Conservation (phyloP, 30 jellyfish, hydroid and myxozoan genomes). For the Rhopilema esculentum region DNA sequence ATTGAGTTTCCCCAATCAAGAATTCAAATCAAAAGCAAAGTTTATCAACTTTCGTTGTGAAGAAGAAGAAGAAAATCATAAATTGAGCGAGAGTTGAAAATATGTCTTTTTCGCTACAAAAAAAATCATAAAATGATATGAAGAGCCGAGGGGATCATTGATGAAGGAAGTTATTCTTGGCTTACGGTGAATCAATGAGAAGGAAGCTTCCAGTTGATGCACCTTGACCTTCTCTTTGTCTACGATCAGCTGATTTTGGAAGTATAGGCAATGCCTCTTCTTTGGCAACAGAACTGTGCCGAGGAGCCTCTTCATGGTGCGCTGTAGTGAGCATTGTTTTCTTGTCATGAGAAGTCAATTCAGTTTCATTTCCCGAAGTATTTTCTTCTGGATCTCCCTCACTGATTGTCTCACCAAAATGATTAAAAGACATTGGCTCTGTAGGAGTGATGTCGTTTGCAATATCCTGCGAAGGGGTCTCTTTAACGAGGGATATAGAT, state of each 20-base stretch:
- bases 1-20: no score
- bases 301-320: neutral
- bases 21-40: no score
- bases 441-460: neutral
- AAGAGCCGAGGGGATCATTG: no score
- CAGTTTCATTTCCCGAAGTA: neutral
- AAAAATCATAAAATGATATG: no score
- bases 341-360: neutral
- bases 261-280: neutral
- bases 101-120: no score
- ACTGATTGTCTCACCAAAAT: slow-evolving; percentile 28
- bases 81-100: no score
- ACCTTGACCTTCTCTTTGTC: neutral
- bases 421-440: slow-evolving; percentile 32
- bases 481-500: slow-evolving; percentile 8
- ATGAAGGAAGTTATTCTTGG: no score
- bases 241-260: neutral
- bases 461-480: neutral
- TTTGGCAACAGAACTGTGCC: neutral
- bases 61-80: no score
- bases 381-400: neutral
- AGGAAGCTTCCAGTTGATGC: slow-evolving; percentile 70
- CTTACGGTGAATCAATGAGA: slow-evolving; percentile 68
- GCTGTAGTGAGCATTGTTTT: neutral
- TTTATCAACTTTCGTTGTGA: neutral